phyloP scores from a whole-genome alignment of 1,140 invertebrate species.

The Sinella curviseta region DNA sequence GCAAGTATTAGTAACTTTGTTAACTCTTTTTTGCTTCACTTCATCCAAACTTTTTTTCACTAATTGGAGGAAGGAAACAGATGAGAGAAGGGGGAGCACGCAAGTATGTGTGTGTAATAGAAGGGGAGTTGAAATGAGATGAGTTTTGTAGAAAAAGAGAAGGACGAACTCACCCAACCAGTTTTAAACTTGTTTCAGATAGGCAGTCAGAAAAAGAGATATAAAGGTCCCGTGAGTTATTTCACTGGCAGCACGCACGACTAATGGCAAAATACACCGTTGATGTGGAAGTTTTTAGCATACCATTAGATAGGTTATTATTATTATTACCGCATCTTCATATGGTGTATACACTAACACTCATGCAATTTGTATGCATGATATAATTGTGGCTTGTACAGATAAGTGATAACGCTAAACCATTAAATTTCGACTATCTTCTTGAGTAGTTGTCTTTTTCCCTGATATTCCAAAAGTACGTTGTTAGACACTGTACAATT shows the following conservation, averaged over 20 bases:
- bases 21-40: conserved; percentile 25
- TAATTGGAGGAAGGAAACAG: conserved; percentile 19
- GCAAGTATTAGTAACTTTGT: conserved; percentile 26
- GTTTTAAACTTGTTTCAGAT: conserved; percentile 8
- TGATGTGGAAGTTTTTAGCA: no score
- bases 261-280: neutral
- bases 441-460: no score
- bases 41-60: conserved; percentile 17
- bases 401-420: conserved; percentile 1
- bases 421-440: neutral
- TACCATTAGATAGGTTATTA: no score
- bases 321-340: no score
- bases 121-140: neutral
- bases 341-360: no score
- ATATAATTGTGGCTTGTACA: no score
- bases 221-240: neutral
- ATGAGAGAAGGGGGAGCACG: neutral
- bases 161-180: neutral
- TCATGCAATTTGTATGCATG: no score
- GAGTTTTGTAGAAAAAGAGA: neutral
- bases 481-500: no score
- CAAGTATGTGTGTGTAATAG: neutral
- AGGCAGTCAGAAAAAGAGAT: neutral
- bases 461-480: no score
- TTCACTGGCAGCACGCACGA: neutral